Conservation (phyloP, 2,888 invertebrate species). For the Agrenia bidenticulata region DNA sequence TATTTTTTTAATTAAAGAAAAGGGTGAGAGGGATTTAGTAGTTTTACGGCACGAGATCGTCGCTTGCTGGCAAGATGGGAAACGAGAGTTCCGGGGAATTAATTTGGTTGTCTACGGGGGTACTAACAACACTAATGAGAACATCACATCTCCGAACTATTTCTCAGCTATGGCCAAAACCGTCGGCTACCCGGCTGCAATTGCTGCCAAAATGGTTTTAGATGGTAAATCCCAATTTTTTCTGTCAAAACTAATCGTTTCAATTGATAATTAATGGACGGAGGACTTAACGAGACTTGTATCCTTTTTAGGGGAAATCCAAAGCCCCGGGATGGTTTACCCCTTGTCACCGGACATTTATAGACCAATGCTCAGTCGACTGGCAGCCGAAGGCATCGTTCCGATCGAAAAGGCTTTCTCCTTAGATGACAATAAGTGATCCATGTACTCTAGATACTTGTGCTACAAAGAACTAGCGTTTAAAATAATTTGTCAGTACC, state of each 20-base stretch:
- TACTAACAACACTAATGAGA: conserved; percentile 56
- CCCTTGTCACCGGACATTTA: conserved; percentile 93
- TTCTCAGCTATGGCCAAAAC: conserved; percentile 96
- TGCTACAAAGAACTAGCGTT: too few species aligned
- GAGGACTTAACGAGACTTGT: too few species aligned
- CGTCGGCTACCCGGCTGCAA: conserved; percentile 90
- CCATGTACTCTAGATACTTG: too few species aligned
- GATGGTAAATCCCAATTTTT: conserved; percentile 68
- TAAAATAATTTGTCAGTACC: too few species aligned
- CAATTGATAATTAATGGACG: background rate
- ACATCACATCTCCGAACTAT: conserved; percentile 57
- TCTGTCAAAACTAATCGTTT: background rate
- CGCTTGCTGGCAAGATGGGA: conserved; percentile 86
- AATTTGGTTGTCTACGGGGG: conserved; percentile 90
- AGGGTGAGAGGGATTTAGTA: conserved; percentile 87
- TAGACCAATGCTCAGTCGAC: conserved; percentile 81
- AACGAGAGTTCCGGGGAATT: conserved; percentile 75
- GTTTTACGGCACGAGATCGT: conserved; percentile 90
- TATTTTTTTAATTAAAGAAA: too few species aligned
- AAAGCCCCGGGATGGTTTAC: conserved; percentile 86
- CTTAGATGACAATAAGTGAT: conserved; percentile 24
- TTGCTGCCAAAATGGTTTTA: conserved; percentile 95
- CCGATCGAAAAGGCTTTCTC: conserved; percentile 65
- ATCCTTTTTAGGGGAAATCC: conserved; percentile 92
- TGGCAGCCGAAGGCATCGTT: conserved; percentile 80